phyloP scores from a whole-genome alignment of 30 jellyfish, hydroid and myxozoan genomes.

The Hydractinia echinata region DNA sequence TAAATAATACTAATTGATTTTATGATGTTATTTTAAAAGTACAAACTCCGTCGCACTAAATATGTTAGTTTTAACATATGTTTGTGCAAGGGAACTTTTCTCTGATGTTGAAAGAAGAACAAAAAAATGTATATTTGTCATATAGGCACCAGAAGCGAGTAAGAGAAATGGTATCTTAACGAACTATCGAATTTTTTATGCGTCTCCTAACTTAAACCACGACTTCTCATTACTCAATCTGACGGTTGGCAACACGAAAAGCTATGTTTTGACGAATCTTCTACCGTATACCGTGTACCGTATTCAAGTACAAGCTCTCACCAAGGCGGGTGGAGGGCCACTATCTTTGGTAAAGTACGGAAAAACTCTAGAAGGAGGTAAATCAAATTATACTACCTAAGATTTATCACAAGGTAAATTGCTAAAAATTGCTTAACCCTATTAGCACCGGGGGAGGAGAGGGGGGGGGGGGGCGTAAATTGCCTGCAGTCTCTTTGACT shows the following conservation, averaged over 20 bases:
- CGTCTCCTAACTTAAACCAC: conserved; percentile 11
- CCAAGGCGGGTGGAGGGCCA: conserved; percentile 88
- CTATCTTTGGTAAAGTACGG: conserved; percentile 31
- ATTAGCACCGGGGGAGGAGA: too few relatives aligned
- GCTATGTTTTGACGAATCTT: conserved; percentile 41
- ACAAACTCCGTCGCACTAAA: too few relatives aligned
- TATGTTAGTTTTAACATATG: too few relatives aligned
- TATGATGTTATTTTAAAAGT: too few relatives aligned
- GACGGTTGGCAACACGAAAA: conserved; percentile 18
- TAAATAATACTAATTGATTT: conserved; percentile 7
- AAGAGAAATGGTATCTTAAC: conserved; percentile 58
- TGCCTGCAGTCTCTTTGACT: too few relatives aligned
- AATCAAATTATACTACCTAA: background rate
- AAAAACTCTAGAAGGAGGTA: conserved; percentile 88
- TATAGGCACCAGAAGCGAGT: conserved; percentile 51
- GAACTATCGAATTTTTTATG: conserved; percentile 52
- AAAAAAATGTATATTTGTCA: background rate
- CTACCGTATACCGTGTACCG: conserved; percentile 53
- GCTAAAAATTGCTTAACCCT: too few relatives aligned
- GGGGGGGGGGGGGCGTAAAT: too few relatives aligned
- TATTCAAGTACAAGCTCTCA: conserved; percentile 60
- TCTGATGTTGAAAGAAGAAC: background rate
- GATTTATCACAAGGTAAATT: too few relatives aligned
- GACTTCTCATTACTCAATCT: conserved; percentile 20
- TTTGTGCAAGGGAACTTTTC: too few relatives aligned